Conservation (phyloP, 1,140 invertebrate species). For the Drosophila sulfurigaster region DNA sequence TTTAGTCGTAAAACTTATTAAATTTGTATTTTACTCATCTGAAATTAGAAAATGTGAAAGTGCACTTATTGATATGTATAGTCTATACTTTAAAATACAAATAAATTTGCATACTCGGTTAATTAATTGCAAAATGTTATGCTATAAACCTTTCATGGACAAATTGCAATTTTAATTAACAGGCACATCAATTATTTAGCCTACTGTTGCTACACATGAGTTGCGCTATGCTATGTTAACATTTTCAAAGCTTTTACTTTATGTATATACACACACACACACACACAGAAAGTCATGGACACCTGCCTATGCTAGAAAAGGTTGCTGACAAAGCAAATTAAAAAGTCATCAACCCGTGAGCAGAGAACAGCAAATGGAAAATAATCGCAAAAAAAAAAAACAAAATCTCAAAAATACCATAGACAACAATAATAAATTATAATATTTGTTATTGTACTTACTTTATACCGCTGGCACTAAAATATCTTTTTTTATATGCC, state of each 20-base stretch:
- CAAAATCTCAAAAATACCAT: slow-evolving; percentile 42
- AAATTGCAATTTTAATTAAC: slow-evolving; percentile 7
- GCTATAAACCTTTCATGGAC: background rate
- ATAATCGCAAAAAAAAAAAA: slow-evolving; percentile 9
- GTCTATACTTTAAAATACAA: no score
- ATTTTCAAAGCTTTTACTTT: slow-evolving; percentile 1
- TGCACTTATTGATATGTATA: no score
- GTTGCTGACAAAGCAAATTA: slow-evolving; percentile 54
- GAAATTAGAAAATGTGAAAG: no score
- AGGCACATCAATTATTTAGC: background rate
- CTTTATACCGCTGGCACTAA: slow-evolving; percentile 25
- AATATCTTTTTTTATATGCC: slow-evolving; percentile 45
- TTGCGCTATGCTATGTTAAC: background rate
- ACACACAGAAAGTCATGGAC: slow-evolving; percentile 1
- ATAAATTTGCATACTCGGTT: background rate
- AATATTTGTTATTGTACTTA: slow-evolving; percentile 10
- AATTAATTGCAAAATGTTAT: background rate
- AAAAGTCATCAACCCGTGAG: slow-evolving; percentile 18
- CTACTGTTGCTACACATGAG: background rate
- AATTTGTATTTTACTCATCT: no score
- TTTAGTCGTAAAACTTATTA: no score
- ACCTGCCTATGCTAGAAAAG: slow-evolving; percentile 23
- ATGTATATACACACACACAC: slow-evolving; percentile 23
- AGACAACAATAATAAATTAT: slow-evolving; percentile 62
- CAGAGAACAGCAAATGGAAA: background rate